Evolutionary conservation across 2,797 vertebrate species (phyloP), one percentile per base, ranked within the genome.

Genomic region (Acanthurus tractus): DNA sequence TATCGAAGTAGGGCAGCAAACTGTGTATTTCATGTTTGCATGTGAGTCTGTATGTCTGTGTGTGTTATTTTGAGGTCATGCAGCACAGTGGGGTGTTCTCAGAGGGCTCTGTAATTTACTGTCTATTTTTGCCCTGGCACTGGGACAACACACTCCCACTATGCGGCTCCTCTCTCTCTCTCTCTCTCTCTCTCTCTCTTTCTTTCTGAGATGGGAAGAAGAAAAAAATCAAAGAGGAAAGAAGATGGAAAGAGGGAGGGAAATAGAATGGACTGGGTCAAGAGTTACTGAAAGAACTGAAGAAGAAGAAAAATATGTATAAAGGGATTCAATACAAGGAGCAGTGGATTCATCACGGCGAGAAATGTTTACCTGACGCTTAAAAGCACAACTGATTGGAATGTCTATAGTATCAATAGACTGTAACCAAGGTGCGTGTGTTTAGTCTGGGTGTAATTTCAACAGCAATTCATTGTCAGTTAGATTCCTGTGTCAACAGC

Each of bases 81-180:
- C 86, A 76, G 79, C 91, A 82, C 82, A 89, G 90, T 81, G 74
- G 92, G 89, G 89, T 87, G 87, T 90, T 89, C 90, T 92, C 89
- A 88, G 81, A 93, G 86, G 88, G 71, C 88, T 88, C 89, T 88
- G 89, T 93, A 93, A 93, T 93, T 90, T 91, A 82, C 82, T 78
- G 72, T 93, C 91, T 94, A 92, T 94, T 94, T 94, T 86, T 88
- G 86, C 86, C 86, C 88, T 91, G 92, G 91, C 90, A 83, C 79
- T 63, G 76, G 86, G 83, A 92, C 93, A 93, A 88, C 89, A 85
- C 84, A 90, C 86, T 91, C 91, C 88, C 87, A 92, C 91, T 81
- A 86, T 80, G 83, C 86, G 83, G 79, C 71, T 86, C 61, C 73
- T 74, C 84, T 72, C 79, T 71, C 67, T 36, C 63, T 46, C 66